Base-by-base conservation (phyloP, 53 echinoderm and acorn worm species). In the Arbacia lixula region DNA sequence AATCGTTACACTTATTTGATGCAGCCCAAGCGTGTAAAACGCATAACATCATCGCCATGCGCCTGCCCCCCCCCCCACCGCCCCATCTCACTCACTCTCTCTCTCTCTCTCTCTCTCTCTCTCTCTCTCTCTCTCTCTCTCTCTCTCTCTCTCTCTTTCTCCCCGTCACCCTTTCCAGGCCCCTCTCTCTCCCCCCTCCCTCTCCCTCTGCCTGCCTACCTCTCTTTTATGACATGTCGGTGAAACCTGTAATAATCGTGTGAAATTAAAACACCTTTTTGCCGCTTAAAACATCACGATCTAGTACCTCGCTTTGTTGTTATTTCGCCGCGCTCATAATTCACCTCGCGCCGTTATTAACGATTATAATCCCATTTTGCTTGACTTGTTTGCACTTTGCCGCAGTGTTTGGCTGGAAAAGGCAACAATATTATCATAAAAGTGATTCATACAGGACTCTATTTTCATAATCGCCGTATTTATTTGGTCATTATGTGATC, bases 201-300 rank as follows among this genome's bases (percentile, higher is more conserved):
- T 63, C 9, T 65, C 31, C 17, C 65, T 65, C 36, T 35, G 3
- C 28, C 58, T 19, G 8, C 12, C 26, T 57, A 25, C 5, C 58
- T 57, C 27, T 57, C 11, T 4, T 11, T 57, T 10, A 1, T 28
- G 1, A 51, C 51, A 14, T 5, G 14, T 58, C 19, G 14, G 6
- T 17, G 25, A 66, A 66, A 66, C 37, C 38, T 36, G 37, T 24
- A 19, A 8, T 41, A 71, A 49, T 37, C 38, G 71, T 71, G 71
- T 71, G 71, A 71, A 42, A 71, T 71, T 71, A 71, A 71, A 71
- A 71, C 71, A 71, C 71, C 71, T 71, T 46, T 6, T 66, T 11
- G 20, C 38, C 36, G 71, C 71, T 71, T 71, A 46, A 71, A 71
- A 40, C 43, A 42, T 42, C 71, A 71, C 71, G 38, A 63, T 20